Base-by-base conservation (phyloP, 2,113 vertebrate genomes). In the Petrocephalus microphthalmus region DNA sequence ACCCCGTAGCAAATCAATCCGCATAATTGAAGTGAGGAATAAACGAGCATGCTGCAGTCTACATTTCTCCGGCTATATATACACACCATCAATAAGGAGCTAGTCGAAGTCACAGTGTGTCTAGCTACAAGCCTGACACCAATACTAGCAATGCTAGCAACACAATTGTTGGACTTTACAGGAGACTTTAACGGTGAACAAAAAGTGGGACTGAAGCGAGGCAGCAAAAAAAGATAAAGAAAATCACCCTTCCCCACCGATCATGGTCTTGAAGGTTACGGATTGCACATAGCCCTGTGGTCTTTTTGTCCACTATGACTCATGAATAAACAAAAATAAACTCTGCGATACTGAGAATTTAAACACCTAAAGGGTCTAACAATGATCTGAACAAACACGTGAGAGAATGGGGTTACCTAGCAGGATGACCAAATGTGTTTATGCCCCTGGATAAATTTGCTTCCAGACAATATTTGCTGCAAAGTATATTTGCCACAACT, bases 1-100 rank as follows among this genome's bases (percentile, higher is more conserved):
- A 82, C 37, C n/a, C 47, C 78, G 22, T 33, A 47, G 20, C 57
- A 54, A 90, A 88, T 85, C 25, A 87, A 87, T 60, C 64, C 47
- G 13, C 45, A 52, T 64, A 88, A 88, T 84, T 60, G 84, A 64
- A 71, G 29, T 37, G 60, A 49, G 33, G 89, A 81, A 71, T 11
- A 7, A 11, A 82, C 15, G 78, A 57, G 45, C 45, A 51, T 53
- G 25, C 22, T n/a, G 19, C 45, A 42, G 57, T 60, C 56, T 87
- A 53, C 19, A 64, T 20, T 47, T 37, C 78, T 67, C 57, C 2
- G n/a, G 25, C 60, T 67, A 67, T 67, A 67, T 67, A 67, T 29
- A 67, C 25, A 67, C 25, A 29, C 60, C 60, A 29, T 11, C 25
- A 29, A 29, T 29, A 67, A 67, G 25, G 25, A 29, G 60, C 25